Conservation (phyloP, 1,140 invertebrate species). For the Macrotrachela quadricornifera region DNA sequence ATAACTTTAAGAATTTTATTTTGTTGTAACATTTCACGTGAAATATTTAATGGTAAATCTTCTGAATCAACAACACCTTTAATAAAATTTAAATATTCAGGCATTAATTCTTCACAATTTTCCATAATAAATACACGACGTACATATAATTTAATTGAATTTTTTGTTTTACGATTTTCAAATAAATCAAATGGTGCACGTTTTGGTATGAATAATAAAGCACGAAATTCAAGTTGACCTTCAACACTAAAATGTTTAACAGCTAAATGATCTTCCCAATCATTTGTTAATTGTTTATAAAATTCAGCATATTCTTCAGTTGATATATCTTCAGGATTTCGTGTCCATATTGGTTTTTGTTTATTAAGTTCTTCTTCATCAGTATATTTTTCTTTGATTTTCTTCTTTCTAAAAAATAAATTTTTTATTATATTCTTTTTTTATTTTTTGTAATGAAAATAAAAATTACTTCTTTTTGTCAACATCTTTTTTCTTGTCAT, state of each 20-base stretch:
- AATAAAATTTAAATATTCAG: constrained; percentile 88
- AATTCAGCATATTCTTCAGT: constrained; percentile 97
- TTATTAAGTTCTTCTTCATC: constrained; percentile 98
- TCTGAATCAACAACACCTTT: constrained; percentile 93
- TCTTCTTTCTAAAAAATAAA: too few relatives aligned
- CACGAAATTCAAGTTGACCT: constrained; percentile 88
- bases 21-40: constrained; percentile 93
- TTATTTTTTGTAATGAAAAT: too few relatives aligned
- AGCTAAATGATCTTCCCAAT: constrained; percentile 95
- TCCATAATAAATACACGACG: constrained; percentile 96
- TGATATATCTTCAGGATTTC: constrained; percentile 88
- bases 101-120: constrained; percentile 92
- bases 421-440: too few relatives aligned
- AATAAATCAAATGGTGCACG: constrained; percentile 90
- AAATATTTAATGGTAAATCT: constrained; percentile 90
- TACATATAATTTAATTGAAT: constrained; percentile 94
- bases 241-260: constrained; percentile 97
- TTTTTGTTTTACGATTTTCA: constrained; percentile 91
- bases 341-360: constrained; percentile 94
- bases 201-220: constrained; percentile 75
- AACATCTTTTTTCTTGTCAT: constrained; percentile 9
- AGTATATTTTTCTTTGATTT: constrained; percentile 88
- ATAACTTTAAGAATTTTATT: constrained; percentile 96
- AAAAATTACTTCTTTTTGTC: constrained; percentile 33
- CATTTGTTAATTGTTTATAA: constrained; percentile 92